Evolutionary conservation across 2,797 vertebrate species (phyloP), one percentile per base, ranked within the genome.

Genomic region (Coranthus polyacanthus): DNA sequence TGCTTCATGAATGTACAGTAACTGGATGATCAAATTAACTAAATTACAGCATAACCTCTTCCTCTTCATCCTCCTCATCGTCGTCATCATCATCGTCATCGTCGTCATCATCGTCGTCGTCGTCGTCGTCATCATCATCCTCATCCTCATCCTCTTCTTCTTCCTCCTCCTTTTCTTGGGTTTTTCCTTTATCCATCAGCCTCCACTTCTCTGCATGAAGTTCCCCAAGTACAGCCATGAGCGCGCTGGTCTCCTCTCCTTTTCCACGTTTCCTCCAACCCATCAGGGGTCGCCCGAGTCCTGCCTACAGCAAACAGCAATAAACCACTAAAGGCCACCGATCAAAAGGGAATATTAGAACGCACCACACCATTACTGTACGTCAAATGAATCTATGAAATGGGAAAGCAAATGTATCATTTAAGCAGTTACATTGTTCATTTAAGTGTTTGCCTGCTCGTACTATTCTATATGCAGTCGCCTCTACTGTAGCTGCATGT

Each of bases 391-490:
- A 24, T 3, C 22, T n/a, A n/a, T n/a, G n/a, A n/a, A n/a, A n/a
- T n/a, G n/a, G n/a, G n/a, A n/a, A n/a, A n/a, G n/a, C 6, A 3
- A 16, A 38, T 7, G 2, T 36, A n/a, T 10, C 16, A 43, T 29
- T 10, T 39, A 1, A 37, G 5, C 17, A 15, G 24, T 51, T 2
- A 65, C 11, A 8, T 11, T 15, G 9, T 16, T 42, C 8, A 67
- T 51, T 26, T 3, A 34, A n/a, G n/a, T 34, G 24, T 21, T 12
- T 36, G 22, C 46, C 3, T 17, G 2, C 0, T 22, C 84, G 6
- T 84, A 92, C 92, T 58, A 92, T 81, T 90, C 87, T 83, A 36
- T 92, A 91, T 0, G 87, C 88, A 6, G 6, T 75, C 38, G 82
- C 53, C 72, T 91, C 88, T 49, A 83, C 85, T 15, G 79, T 68